phyloP scores from a whole-genome alignment of 2,797 vertebrate species.

The Hafferia zeledoni region DNA sequence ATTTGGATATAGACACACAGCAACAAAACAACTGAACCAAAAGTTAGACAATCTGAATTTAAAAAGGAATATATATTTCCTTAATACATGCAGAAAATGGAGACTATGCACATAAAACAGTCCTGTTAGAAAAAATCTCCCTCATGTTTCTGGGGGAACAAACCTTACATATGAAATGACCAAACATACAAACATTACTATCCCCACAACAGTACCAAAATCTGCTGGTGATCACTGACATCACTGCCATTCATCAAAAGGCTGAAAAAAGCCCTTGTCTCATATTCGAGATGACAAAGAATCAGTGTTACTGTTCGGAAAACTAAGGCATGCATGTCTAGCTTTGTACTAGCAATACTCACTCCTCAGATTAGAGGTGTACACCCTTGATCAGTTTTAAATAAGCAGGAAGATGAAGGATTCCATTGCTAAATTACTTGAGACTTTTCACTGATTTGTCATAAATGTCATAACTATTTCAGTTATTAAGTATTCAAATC shows the following conservation, averaged over 20 bases:
- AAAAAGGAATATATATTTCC: neutral
- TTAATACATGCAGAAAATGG: neutral
- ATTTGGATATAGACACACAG: neutral
- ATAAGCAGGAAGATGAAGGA: neutral
- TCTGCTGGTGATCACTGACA: neutral
- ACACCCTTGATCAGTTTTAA: neutral
- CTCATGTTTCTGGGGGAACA: neutral
- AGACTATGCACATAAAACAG: neutral
- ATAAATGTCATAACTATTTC: neutral
- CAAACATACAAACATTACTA: neutral
- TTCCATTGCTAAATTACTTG: neutral
- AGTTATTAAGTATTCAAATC: neutral
- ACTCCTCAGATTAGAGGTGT: neutral
- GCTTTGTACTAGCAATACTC: neutral
- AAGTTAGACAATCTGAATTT: neutral
- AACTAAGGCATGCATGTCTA: neutral
- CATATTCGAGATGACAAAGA: conserved; percentile 13
- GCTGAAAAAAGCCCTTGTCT: neutral
- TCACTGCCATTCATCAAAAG: neutral
- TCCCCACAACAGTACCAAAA: neutral
- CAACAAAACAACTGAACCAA: neutral
- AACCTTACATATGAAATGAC: neutral
- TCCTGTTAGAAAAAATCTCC: neutral
- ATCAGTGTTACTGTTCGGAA: neutral
- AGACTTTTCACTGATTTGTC: conserved; percentile 1